Evolutionary conservation across 1,140 invertebrate species (phyloP), one percentile per base, ranked within the genome.

Genomic region (Zaprionus kolodkinae): DNA sequence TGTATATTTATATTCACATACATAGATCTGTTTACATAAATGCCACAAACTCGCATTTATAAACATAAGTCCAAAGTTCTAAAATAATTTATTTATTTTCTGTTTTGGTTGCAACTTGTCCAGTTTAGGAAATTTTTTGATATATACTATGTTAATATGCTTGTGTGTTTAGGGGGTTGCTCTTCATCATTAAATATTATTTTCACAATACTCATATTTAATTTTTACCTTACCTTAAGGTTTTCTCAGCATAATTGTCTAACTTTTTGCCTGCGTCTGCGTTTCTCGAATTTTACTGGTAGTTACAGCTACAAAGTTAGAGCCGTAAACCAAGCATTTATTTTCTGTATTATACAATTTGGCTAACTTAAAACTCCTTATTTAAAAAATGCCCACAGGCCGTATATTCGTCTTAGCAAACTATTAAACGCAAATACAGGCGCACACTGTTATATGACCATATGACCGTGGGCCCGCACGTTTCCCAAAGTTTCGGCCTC

Each of bases 401-500:
- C n/a, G 40, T 45, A 43, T 43, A 43, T n/a, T 43, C 15, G n/a
- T 9, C n/a, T 40, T 40, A 40, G 38, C 13, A 30, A 54, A 54
- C 27, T 25, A 9, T 48, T 40, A n/a, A 48, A 54, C n/a, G 7
- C 9, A 11, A 30, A 30, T 9, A 0, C 15, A 27, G 25, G 50
- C 52, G 15, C 25, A n/a, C 12, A 45, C 11, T 56, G 38, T 50
- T 50, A 50, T 50, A 50, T 70, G 66, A 50, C 27, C 67, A 50
- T 50, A 55, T 60, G 63, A 61, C 55, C 30, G 40, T 45, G 40
- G 40, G 40, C 6, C 40, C 40, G 61, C 65, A 69, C 65, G 71
- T 66, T 77, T 62, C 66, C 62, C 78, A 52, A 75, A 73, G 68
- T 79, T 72, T 82, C 72, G 60, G 83, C 79, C 84, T 71, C 45